phyloP scores from a whole-genome alignment of 2,113 vertebrate species.

The Coptodon bakossiorum region DNA sequence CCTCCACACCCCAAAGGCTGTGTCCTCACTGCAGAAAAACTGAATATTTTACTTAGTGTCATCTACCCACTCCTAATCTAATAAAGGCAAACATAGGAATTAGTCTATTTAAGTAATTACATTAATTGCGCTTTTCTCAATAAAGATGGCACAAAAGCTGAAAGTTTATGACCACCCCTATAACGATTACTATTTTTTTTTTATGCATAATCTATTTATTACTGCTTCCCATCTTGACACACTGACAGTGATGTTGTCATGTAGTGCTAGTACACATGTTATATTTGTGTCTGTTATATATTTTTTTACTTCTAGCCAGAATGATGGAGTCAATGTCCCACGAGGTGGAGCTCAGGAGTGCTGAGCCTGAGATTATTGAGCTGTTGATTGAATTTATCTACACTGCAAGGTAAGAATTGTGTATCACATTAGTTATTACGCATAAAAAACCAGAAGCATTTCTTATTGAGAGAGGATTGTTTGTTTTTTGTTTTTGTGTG shows the following conservation, averaged over 20 bases:
- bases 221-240: background rate
- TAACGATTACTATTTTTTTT: background rate
- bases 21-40: background rate
- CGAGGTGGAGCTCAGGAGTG: conserved; percentile 93
- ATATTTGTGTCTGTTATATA: background rate
- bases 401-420: conserved; percentile 81
- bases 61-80: background rate
- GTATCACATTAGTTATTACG: background rate
- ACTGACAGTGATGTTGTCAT: background rate
- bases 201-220: background rate
- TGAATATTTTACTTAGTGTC: background rate
- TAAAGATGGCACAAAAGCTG: background rate
- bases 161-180: background rate
- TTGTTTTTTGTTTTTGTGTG: background rate
- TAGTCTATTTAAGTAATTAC: background rate
- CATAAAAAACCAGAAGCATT: background rate
- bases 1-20: background rate
- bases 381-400: conserved; percentile 95
- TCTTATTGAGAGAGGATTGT: background rate
- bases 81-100: background rate
- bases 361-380: conserved; percentile 94
- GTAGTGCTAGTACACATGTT: background rate
- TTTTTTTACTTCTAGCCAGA: conserved; percentile 73
- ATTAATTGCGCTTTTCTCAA: background rate
- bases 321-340: conserved; percentile 96